Conservation (phyloP, 2,888 invertebrate species). For the Brenthis hecate region DNA sequence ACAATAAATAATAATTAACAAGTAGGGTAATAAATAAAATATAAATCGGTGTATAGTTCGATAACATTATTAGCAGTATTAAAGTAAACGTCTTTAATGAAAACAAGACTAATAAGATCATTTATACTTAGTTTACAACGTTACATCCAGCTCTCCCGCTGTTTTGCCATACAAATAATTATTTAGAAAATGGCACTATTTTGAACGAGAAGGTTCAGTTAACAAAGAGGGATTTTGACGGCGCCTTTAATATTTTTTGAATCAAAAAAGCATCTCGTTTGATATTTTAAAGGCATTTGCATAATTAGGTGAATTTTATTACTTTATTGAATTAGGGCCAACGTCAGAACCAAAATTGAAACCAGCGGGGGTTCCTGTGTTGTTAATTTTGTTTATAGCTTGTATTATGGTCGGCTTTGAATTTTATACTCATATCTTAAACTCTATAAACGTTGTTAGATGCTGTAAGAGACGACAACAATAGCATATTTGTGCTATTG, state of each 20-base stretch:
- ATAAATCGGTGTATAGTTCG: too few species aligned
- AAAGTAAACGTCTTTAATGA: neutral
- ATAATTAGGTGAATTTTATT: slow-evolving; percentile 83
- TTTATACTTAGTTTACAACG: slow-evolving; percentile 1
- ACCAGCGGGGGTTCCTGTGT: slow-evolving; percentile 78
- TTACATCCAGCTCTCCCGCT: slow-evolving; percentile 15
- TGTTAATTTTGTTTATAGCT: slow-evolving; percentile 83
- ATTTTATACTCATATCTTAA: slow-evolving; percentile 75
- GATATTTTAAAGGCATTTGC: slow-evolving; percentile 79
- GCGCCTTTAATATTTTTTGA: slow-evolving; percentile 69
- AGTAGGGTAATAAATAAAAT: too few species aligned
- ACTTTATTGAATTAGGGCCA: slow-evolving; percentile 82
- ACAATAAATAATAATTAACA: too few species aligned
- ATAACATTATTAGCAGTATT: neutral
- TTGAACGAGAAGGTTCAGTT: slow-evolving; percentile 51
- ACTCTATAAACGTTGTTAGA: slow-evolving; percentile 75
- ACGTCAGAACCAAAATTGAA: slow-evolving; percentile 82
- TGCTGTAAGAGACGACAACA: slow-evolving; percentile 69
- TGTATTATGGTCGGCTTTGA: slow-evolving; percentile 78
- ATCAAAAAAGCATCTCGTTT: slow-evolving; percentile 70
- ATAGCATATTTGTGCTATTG: slow-evolving; percentile 74
- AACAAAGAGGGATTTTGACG: slow-evolving; percentile 63
- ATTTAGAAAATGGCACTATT: slow-evolving; percentile 60
- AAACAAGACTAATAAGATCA: neutral
- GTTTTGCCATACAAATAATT: slow-evolving; percentile 24